Base-by-base conservation (phyloP, 2,888 invertebrate species). In the Girardia tigrina region DNA sequence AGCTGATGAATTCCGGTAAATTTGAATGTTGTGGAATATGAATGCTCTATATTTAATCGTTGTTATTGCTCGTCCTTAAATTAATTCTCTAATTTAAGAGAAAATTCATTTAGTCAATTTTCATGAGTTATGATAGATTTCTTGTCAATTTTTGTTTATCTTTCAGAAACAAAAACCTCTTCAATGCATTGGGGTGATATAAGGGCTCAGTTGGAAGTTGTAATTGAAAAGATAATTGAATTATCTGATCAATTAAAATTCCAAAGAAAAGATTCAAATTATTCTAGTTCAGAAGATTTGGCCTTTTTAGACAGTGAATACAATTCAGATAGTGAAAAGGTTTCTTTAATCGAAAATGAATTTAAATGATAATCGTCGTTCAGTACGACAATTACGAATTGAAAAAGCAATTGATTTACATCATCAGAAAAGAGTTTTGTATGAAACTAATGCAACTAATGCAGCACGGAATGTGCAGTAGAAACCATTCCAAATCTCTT, bases 241-340 rank as follows among this genome's bases (percentile, higher is more conserved):
- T 23, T 56, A 20, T 56, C 56, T 20, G 56, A 56, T 56, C 56
- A 56, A 16, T 56, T 56, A 56, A 56, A 56, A 56, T 56, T 12
- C n/a, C 56, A 56, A 56, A n/a, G 23, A 56, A 56, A 23, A 56
- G 56, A 56, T 56, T 56, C 56, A 8, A 56, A 56, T 56, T 56
- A 56, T n/a, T 56, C 56, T 16, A 56, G 56, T n/a, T 56, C 56
- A 56, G 56, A 56, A 56, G 56, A 56, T 56, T n/a, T 56, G n/a
- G 56, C 56, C n/a, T 56, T 56, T 16, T 23, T 56, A n/a, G 56
- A 56, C n/a, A 56, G 20, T 4, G 56, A 56, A 56, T 56, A 56
- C 56, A 56, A 56, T 56, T 56, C 56, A 8, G 56, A 56, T 23
- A 56, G 23, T 16, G 56, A 56, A 56, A 56, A 56, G 23, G 56